phyloP scores from a whole-genome alignment of 2,888 invertebrate genomes.

The Drosophila niveifrons region DNA sequence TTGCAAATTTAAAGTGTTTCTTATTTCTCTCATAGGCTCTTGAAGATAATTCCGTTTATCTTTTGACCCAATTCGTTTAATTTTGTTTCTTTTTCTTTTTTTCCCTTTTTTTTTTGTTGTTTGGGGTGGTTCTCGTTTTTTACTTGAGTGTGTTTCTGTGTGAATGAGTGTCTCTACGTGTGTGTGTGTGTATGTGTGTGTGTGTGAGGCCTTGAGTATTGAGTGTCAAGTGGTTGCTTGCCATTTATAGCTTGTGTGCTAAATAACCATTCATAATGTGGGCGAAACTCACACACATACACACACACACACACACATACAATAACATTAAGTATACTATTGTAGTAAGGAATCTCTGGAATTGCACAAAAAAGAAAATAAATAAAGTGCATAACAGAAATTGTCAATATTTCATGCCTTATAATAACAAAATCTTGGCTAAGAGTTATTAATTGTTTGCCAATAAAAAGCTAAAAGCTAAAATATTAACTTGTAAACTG shows the following conservation, averaged over 20 bases:
- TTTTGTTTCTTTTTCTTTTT: slow-evolving; percentile 38
- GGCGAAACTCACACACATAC: slow-evolving; percentile 11
- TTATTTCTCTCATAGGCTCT: slow-evolving; percentile 67
- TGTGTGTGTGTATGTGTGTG: slow-evolving; percentile 6
- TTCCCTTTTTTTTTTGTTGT: slow-evolving; percentile 20
- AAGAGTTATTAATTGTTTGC: not conserved
- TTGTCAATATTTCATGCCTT: not conserved
- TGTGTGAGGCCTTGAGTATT: slow-evolving; percentile 36
- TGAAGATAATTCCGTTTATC: slow-evolving; percentile 80
- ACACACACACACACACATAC: not conserved
- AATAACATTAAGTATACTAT: slow-evolving; percentile 7
- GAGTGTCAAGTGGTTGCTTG: slow-evolving; percentile 56
- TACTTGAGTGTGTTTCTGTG: slow-evolving; percentile 1
- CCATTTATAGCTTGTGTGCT: slow-evolving; percentile 29
- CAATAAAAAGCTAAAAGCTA: no score
- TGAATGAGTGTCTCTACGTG: not conserved
- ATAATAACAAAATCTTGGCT: no score
- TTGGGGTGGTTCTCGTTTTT: slow-evolving; percentile 37
- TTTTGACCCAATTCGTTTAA: slow-evolving; percentile 80
- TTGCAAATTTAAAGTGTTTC: slow-evolving; percentile 45
- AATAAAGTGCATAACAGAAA: not conserved
- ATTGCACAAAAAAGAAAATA: not conserved
- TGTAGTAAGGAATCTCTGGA: slow-evolving; percentile 11
- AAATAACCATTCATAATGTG: slow-evolving; percentile 39
- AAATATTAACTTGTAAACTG: no score